A percentile compares a stretch with the other conserved stretches of the same genome.
These are phyloP conservation scores for Megamerina dolium DNA, from an alignment of 2,888 invertebrate species.

Conservation along the genomic window DNA sequence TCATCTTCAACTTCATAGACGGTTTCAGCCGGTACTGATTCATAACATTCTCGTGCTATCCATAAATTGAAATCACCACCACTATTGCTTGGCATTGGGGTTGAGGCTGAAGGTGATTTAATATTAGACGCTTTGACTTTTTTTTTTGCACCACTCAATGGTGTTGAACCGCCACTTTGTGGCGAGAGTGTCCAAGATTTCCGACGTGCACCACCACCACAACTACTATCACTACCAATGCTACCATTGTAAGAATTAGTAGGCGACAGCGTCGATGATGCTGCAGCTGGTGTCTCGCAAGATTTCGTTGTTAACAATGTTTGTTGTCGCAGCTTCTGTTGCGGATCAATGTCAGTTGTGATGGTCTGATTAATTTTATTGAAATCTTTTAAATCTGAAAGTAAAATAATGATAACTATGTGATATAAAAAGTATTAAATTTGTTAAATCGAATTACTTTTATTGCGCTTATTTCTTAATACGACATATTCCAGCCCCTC, in stretches of 20 bases:
- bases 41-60: conserved; percentile 48
- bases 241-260: conserved; percentile 41
- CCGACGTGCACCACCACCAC: conserved; percentile 40
- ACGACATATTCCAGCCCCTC: conserved; percentile 9
- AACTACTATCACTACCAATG: conserved; percentile 36
- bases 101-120: conserved; percentile 19
- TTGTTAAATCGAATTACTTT: conserved; percentile 23
- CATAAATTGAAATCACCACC: conserved; percentile 39
- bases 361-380: conserved; percentile 26
- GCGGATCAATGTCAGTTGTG: conserved; percentile 10
- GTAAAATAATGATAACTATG: neutral
- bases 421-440: neutral
- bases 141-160: conserved; percentile 58
- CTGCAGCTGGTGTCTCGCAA: conserved; percentile 31
- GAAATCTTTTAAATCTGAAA: conserved; percentile 27
- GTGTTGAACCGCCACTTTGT: conserved; percentile 32
- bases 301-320: conserved; percentile 37
- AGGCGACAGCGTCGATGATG: conserved; percentile 30
- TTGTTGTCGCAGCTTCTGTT: conserved; percentile 27
- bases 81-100: conserved; percentile 14
- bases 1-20: conserved; percentile 34
- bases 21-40: conserved; percentile 45
- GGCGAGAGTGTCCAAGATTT: conserved; percentile 43
- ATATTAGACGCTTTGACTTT: conserved; percentile 54
- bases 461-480: conserved; percentile 21